phyloP scores from a whole-genome alignment of 1,140 invertebrate genomes.

The Penaeus chinensis region DNA sequence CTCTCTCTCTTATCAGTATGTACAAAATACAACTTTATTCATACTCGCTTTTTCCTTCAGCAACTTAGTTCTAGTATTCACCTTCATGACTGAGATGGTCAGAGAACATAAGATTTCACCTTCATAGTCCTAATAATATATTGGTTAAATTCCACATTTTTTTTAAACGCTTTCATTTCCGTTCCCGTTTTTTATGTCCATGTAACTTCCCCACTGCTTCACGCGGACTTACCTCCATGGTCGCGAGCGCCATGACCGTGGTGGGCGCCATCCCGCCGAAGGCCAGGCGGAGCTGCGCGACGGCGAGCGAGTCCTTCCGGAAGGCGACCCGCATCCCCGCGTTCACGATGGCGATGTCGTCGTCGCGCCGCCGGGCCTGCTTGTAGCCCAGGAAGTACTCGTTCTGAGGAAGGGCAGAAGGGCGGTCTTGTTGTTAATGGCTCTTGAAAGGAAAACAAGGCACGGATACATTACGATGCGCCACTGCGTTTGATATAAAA shows the following conservation, averaged over 20 bases:
- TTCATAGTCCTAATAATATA: no score
- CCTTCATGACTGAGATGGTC: no score
- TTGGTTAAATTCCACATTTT: no score
- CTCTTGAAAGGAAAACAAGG: neutral
- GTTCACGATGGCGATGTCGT: conserved; percentile 97
- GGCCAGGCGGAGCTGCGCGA: conserved; percentile 67
- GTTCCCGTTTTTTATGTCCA: neutral
- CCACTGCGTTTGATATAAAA: neutral
- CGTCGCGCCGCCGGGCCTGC: conserved; percentile 89
- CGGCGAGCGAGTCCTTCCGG: conserved; percentile 52
- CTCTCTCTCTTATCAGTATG: no score
- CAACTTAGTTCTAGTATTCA: no score
- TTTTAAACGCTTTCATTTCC: neutral
- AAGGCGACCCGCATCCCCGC: conserved; percentile 77
- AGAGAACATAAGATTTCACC: no score
- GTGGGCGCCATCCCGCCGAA: conserved; percentile 94
- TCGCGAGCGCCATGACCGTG: conserved; percentile 81
- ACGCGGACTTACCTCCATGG: conserved; percentile 71
- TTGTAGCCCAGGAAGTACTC: conserved; percentile 91
- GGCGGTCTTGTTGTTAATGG: neutral
- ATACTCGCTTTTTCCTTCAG: no score
- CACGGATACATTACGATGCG: no score
- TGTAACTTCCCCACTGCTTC: no score
- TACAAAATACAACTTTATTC: no score
- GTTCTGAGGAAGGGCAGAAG: conserved; percentile 30